Percentiles rank a stretch among this genome's conserved stretches.
phyloP scores from a whole-genome alignment of 2,888 invertebrate species.

The Dynastes hyllus region DNA sequence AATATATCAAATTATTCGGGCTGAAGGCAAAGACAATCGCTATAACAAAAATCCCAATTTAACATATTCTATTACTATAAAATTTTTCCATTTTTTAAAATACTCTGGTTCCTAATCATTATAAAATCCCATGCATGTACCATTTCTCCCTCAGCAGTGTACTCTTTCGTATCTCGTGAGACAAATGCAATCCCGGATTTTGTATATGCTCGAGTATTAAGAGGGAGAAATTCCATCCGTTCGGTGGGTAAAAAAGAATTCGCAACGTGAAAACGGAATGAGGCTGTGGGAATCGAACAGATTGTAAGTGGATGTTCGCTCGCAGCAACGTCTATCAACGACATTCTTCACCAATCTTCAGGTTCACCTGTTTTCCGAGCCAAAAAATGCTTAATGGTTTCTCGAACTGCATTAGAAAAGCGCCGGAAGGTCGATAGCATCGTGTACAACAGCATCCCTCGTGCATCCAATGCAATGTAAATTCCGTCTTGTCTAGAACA shows the following conservation, averaged over 20 bases:
- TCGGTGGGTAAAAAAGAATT: conserved; percentile 2
- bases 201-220: conserved; percentile 8
- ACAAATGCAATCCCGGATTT: background rate
- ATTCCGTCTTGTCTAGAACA: conserved; percentile 28
- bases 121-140: no score
- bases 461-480: conserved; percentile 24
- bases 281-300: conserved; percentile 30
- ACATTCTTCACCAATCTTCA: conserved; percentile 36
- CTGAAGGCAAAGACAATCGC: no score
- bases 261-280: conserved; percentile 20
- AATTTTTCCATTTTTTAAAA: no score
- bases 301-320: conserved; percentile 27
- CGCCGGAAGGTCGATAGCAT: conserved; percentile 17
- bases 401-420: conserved; percentile 20
- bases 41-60: no score
- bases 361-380: conserved; percentile 14
- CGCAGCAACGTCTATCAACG: conserved; percentile 22
- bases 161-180: no score
- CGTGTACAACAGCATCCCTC: conserved; percentile 15
- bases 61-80: no score
- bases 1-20: no score
- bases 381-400: conserved; percentile 34
- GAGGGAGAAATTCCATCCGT: conserved; percentile 16
- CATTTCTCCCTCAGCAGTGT: no score
- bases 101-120: no score